Evolutionary conservation across 2,888 invertebrate species (phyloP), one percentile per base, ranked within the genome.

Genomic region (Erannis defoliaria): DNA sequence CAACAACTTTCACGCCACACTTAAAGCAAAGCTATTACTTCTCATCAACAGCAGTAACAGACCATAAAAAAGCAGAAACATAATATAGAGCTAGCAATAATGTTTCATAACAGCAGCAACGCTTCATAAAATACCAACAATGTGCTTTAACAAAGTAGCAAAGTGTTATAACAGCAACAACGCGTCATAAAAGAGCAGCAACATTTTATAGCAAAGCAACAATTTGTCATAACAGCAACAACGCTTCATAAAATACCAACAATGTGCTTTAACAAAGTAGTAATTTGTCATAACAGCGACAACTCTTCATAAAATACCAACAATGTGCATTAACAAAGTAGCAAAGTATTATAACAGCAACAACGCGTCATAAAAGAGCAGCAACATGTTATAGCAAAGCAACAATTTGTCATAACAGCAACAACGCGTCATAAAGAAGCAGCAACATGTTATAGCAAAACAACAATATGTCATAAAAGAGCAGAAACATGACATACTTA

Each of bases 101-200:
- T n/a, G n/a, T n/a, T n/a, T n/a, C n/a, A n/a, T n/a, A n/a, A n/a
- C 23, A 46, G 19, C 46, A 46, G 18, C 31, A 46, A 46, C 31
- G 9, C 16, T 10, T 45, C 3, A 14, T 14, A 42, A 42, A 5
- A 21, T n/a, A n/a, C n/a, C n/a, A n/a, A n/a, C n/a, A n/a, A n/a
- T n/a, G n/a, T n/a, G n/a, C n/a, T n/a, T n/a, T n/a, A n/a, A n/a
- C n/a, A n/a, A 9, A 42, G 12, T 21, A 19, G 19, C 40, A 40
- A 40, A 10, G 16, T n/a, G n/a, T n/a, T n/a, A n/a, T 1, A 3
- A 26, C 6, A 26, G 26, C 35, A 35, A 5, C 35, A 35, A 14
- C n/a, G 16, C 16, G 40, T 40, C 19, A 19, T 5, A 37, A 19
- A 14, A 16, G n/a, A 37, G 16, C 9, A 21, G 12, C 42, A 21